Evolutionary conservation across 2,888 invertebrate genomes (phyloP), one percentile per base, ranked within the genome.

Genomic region (Eledona agricola): DNA sequence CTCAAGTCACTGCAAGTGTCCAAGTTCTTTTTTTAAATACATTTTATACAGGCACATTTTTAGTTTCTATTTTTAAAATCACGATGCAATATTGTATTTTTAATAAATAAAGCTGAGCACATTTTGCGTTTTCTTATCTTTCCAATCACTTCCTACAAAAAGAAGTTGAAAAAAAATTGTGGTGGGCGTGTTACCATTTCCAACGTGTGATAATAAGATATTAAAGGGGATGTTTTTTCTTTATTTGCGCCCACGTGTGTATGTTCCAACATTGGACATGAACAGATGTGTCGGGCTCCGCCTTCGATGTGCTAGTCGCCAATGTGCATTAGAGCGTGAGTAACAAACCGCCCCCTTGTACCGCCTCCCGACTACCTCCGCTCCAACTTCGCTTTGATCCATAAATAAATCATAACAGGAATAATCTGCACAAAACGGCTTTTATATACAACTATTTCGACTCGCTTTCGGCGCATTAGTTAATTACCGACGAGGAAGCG

Each of bases 251-350:
- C 35, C 50, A 51, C 47, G 40, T 54, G 54, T 42, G 34, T 26
- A 32, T 52, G 32, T 34, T 29, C 11, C 43, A 38, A 58, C 60
- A 63, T 62, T 60, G 63, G 65, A 65, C 66, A 63, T 63, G 66
- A 65, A 65, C 65, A 62, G 60, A 60, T 51, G 51, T 55, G 55
- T 51, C 55, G 59, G 62, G 66, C 56, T 65, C 74, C 72, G 72
- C 70, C 73, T 66, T 65, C 65, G 58, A 63, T 61, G 60, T 67
- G 65, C 66, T 62, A 64, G 69, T 73, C 72, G 68, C 74, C 75
- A 74, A 74, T 75, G 71, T 75, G 72, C 74, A 75, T 57, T 71
- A 69, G 69, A 66, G 73, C 74, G 71, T 73, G 70, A 72, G 69
- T 72, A 74, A 74, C 73, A 73, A 71, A 72, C 74, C 75, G 72